Percentiles rank a stretch among this genome's conserved stretches.
Evolutionary conservation across 2,888 invertebrate genomes (phyloP).

Genomic region (Xestia rhomboidea): DNA sequence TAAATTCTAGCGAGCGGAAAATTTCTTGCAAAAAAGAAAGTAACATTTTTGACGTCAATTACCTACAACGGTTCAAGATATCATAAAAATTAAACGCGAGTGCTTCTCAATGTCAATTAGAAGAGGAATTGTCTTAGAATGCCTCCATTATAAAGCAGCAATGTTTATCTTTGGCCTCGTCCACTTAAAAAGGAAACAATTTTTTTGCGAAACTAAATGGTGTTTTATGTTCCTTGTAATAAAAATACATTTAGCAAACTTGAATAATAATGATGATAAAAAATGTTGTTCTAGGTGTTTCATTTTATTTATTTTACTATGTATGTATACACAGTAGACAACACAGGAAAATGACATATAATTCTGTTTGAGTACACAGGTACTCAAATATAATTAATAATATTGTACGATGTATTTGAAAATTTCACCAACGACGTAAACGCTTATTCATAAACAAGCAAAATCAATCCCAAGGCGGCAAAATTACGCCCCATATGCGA

Average conservation of each 20-base stretch:
- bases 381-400: neutral
- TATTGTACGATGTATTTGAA: neutral
- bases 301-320: too few species aligned
- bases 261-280: neutral
- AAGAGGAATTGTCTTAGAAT: constrained; percentile 48
- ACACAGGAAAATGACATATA: too few species aligned
- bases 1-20: constrained; percentile 61
- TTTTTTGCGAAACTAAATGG: constrained; percentile 13
- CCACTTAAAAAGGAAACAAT: constrained; percentile 24
- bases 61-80: constrained; percentile 61
- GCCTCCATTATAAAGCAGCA: constrained; percentile 46
- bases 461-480: constrained; percentile 15
- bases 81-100: constrained; percentile 56
- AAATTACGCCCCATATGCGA: constrained; percentile 26
- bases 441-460: neutral
- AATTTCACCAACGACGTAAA: neutral
- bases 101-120: constrained; percentile 64
- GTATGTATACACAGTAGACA: too few species aligned
- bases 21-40: constrained; percentile 57
- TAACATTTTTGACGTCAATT: constrained; percentile 62
- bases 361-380: too few species aligned
- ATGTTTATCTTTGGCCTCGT: constrained; percentile 40
- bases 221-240: constrained; percentile 13
- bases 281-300: neutral
- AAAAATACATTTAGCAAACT: neutral